Evolutionary conservation across 2,888 invertebrate species (phyloP).

Genomic region (Steinernema carpocapsae): DNA sequence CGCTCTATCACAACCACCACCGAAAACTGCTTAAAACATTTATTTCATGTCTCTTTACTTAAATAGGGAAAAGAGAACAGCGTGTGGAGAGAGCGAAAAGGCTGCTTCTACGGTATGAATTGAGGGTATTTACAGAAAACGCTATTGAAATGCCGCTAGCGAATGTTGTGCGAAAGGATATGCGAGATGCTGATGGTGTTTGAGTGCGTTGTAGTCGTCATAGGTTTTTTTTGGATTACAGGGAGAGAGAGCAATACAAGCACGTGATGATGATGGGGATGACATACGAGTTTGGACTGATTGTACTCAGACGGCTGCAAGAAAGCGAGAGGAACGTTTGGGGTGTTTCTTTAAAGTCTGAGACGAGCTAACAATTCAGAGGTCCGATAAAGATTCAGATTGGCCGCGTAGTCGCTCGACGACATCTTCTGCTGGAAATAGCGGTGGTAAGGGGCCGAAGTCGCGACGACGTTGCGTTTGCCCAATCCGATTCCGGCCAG

Average conservation of each 20-base stretch:
- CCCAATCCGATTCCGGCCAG: conserved; percentile 47
- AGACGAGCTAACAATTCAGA: conserved; percentile 5
- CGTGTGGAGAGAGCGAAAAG: not conserved
- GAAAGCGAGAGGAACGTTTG: not conserved
- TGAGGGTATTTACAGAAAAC: not conserved
- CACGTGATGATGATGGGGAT: too few species aligned
- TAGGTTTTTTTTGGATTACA: too few species aligned
- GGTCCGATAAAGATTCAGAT: not conserved
- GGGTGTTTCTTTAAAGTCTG: not conserved
- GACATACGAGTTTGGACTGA: not conserved
- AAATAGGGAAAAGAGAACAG: not conserved
- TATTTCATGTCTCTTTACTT: conserved; percentile 11
- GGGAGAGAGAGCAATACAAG: too few species aligned
- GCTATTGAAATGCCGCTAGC: conserved; percentile 13
- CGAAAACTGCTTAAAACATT: conserved; percentile 14
- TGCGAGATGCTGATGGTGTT: not conserved
- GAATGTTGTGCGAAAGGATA: not conserved
- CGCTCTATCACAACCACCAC: too few species aligned
- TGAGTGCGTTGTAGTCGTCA: too few species aligned
- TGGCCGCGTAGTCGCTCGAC: not conserved
- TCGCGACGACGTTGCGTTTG: conserved; percentile 36
- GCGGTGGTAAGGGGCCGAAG: not conserved
- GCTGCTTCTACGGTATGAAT: not conserved
- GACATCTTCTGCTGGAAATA: not conserved
- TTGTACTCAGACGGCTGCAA: not conserved